These are phyloP conservation scores for Acridotheres tristis DNA, from an alignment of 2,797 vertebrate genomes.

Conservation along the genomic window DNA sequence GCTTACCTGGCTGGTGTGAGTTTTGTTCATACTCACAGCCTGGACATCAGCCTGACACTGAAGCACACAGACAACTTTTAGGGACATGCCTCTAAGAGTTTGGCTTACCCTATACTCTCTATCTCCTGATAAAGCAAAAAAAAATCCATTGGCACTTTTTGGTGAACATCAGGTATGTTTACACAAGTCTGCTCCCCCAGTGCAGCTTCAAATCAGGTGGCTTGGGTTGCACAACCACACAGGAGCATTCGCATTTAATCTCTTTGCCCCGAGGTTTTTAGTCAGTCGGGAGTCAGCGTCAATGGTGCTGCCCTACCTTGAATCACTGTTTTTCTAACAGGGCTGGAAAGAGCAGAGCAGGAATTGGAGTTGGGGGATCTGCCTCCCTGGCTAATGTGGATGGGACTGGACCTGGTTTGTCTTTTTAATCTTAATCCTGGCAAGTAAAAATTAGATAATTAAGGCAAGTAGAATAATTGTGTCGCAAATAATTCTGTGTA, in stretches of 20 bases:
- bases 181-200: neutral
- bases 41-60: neutral
- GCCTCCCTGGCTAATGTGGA: neutral
- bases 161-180: fast-evolving
- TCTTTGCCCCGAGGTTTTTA: neutral
- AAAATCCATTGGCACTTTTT: neutral
- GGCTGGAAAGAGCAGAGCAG: neutral
- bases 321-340: neutral
- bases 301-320: neutral
- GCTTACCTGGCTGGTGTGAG: neutral
- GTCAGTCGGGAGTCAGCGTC: neutral
- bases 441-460: neutral
- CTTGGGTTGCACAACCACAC: neutral
- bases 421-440: neutral
- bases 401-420: neutral
- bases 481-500: too few species aligned
- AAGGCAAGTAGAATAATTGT: neutral
- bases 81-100: neutral
- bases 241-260: neutral
- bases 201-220: neutral
- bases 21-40: neutral
- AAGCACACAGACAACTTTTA: neutral
- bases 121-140: neutral
- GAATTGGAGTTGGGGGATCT: neutral
- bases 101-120: neutral